phyloP scores from a whole-genome alignment of 2,797 vertebrate species.

The Hippoglossus hippoglossus region DNA sequence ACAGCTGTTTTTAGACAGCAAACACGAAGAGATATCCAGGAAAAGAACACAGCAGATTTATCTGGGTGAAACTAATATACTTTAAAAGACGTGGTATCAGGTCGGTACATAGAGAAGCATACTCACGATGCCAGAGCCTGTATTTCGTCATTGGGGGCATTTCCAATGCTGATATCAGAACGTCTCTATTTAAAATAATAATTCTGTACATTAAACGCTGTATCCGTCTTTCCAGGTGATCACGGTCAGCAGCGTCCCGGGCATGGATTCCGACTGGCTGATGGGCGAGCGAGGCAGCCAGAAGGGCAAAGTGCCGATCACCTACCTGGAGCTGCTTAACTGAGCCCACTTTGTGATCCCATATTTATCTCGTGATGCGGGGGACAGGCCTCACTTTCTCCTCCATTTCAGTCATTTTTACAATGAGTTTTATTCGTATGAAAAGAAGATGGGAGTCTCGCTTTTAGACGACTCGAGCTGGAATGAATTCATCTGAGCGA shows the following conservation, averaged over 20 bases:
- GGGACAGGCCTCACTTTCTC: constrained; percentile 40
- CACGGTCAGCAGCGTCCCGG: constrained; percentile 92
- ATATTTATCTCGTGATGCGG: constrained; percentile 69
- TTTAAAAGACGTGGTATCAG: too few relatives aligned
- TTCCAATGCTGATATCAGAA: too few relatives aligned
- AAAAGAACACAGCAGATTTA: too few relatives aligned
- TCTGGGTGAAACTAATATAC: too few relatives aligned
- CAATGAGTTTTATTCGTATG: constrained; percentile 24
- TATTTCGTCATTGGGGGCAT: too few relatives aligned
- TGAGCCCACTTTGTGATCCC: constrained; percentile 74
- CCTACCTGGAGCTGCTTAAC: constrained; percentile 98
- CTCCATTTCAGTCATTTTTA: constrained; percentile 42
- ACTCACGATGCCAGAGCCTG: too few relatives aligned
- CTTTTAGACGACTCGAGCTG: constrained; percentile 19
- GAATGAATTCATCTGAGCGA: constrained; percentile 31
- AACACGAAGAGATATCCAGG: too few relatives aligned
- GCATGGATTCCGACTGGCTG: constrained; percentile 99
- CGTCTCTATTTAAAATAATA: too few relatives aligned
- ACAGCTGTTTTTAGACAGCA: too few relatives aligned
- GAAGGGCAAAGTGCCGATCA: constrained; percentile 98
- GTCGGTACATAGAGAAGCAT: too few relatives aligned
- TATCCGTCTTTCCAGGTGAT: constrained; percentile 87
- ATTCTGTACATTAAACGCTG: neutral
- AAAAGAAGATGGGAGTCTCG: constrained; percentile 17
- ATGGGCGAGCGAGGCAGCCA: constrained; percentile 98